Conservation (phyloP, 2,113 vertebrate genomes). For the Nansenia antarctica region DNA sequence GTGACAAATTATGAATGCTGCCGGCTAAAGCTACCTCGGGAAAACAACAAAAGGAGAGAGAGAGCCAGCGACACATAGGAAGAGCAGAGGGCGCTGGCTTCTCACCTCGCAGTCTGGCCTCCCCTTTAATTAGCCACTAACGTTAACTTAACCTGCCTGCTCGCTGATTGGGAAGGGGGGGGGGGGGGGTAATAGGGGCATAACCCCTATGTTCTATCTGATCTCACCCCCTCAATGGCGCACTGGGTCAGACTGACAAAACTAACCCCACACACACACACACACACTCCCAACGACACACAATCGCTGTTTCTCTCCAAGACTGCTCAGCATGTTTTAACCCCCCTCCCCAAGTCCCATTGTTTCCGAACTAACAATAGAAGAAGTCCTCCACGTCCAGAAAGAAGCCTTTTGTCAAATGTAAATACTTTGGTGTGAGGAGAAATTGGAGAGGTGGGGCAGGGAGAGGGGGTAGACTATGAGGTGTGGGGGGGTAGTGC, state of each 20-base stretch:
- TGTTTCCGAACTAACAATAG: conserved; percentile 83
- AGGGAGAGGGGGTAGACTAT: background rate
- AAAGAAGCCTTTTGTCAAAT: conserved; percentile 72
- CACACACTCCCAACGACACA: conserved; percentile 44
- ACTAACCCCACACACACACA: conserved; percentile 44
- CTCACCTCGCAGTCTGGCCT: conserved; percentile 69
- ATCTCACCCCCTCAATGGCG: conserved; percentile 70
- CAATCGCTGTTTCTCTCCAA: conserved; percentile 20
- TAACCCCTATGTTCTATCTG: conserved; percentile 72
- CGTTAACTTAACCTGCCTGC: conserved; percentile 82
- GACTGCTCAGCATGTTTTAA: conserved; percentile 57
- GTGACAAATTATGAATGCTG: too few species aligned
- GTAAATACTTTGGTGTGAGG: conserved; percentile 75
- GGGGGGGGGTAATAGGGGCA: conserved; percentile 68
- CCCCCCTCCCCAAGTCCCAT: conserved; percentile 58
- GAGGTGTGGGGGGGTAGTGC: conserved; percentile 10
- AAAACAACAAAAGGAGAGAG: too few species aligned
- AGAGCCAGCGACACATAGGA: background rate
- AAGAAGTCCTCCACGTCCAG: conserved; percentile 53
- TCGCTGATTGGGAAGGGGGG: conserved; percentile 67
- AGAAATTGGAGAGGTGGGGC: conserved; percentile 59
- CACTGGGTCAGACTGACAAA: conserved; percentile 73
- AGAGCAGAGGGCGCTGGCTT: conserved; percentile 73
- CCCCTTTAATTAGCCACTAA: conserved; percentile 82
- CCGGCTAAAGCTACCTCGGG: too few species aligned